Evolutionary conservation across 92 coral and sea anemone species (phyloP).

Genomic region (Bergia puertoricense): DNA sequence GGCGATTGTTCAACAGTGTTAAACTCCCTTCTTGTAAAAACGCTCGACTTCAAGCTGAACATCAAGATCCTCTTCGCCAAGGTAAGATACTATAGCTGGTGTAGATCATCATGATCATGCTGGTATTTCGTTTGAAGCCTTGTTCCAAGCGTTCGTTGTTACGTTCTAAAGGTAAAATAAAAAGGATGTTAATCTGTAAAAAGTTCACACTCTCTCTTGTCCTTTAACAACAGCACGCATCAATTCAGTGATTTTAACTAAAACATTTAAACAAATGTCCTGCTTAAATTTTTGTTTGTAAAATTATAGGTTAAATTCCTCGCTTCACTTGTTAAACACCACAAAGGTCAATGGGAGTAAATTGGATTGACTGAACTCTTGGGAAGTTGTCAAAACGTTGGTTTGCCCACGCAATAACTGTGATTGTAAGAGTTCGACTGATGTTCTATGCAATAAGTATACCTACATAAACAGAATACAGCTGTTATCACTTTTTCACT

Average conservation of each 20-base stretch:
- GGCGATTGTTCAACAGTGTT: background rate
- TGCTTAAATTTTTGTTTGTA: background rate
- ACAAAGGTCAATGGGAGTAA: background rate
- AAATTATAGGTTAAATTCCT: constrained; percentile 24
- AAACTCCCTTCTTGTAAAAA: background rate
- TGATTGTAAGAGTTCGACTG: background rate
- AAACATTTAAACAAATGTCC: background rate
- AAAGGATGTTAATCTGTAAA: too few species aligned
- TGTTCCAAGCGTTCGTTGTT: background rate
- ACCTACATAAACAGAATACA: background rate
- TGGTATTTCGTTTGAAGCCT: background rate
- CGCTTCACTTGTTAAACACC: constrained; percentile 1
- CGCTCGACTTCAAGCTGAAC: background rate
- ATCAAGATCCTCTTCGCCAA: background rate
- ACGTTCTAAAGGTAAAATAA: background rate
- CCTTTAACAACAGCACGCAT: background rate
- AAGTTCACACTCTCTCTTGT: background rate
- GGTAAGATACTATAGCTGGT: background rate
- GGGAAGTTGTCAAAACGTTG: background rate
- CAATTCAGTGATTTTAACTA: background rate
- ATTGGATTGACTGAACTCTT: constrained; percentile 18
- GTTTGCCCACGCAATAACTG: background rate
- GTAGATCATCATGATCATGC: background rate
- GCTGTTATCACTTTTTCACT: background rate
- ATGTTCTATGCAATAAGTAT: background rate